Evolutionary conservation across 2,888 invertebrate species (phyloP), one percentile per base, ranked within the genome.

Genomic region (Cephus pulcher): DNA sequence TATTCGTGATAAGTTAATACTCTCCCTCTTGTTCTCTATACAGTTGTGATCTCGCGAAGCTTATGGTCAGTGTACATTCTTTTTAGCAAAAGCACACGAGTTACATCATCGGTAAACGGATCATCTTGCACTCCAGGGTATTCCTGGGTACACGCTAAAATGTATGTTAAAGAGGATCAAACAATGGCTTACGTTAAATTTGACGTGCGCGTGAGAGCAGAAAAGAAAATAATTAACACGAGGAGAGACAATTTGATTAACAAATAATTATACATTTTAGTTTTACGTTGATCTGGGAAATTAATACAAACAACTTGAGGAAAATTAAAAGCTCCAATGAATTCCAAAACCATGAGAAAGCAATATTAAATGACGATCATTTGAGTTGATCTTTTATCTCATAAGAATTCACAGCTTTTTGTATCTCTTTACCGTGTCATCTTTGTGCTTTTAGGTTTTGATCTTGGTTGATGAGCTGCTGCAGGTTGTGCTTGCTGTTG

Each of bases 401-500:
- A 9, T 56, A 6, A 6, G 40, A 23, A 9, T 56, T 56, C 56
- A 56, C 56, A 56, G 56, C 23, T 56, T 56, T 56, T 56, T 56
- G 9, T 56, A 56, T 56, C 56, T 56, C 79, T 83, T 89, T 88
- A 88, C 87, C 88, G 84, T 85, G 80, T 76, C 33, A 78, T 73
- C 83, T 86, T 87, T 76, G 83, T 73, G 82, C 79, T 84, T 84
- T 87, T 86, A 81, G 80, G 80, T 83, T 86, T 86, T 79, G 82
- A 79, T 84, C 83, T 86, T 82, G 83, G 83, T 79, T 80, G 86
- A 75, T 84, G 85, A 80, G 81, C 82, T 83, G 81, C 71, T 15
- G 71, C 32, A 79, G 80, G 81, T 73, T 77, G 56, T 56, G 56
- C 56, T 56, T 56, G 56, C 9, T 56, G 76, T 81, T 85, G 85